Base-by-base conservation (phyloP, 2,797 vertebrate genomes). In the Oreonectes daqikongensis region DNA sequence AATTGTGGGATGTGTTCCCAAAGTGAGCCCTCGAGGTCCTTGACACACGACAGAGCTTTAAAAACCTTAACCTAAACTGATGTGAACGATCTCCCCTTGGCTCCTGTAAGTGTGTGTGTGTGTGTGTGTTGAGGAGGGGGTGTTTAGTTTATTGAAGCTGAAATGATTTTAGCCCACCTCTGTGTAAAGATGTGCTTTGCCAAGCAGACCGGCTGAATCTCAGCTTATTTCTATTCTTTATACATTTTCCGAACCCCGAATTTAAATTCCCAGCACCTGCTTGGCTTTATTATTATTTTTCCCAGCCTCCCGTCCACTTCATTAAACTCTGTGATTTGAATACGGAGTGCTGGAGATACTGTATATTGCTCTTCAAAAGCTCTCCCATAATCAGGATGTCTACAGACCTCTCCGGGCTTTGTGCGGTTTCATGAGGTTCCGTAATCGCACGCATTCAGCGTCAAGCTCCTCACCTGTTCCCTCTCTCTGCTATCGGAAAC, bases 401-500 rank as follows among this genome's bases (percentile, higher is more conserved):
- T 74, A 69, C 83, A 84, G 83, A 69, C 79, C 76, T 82, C 81
- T 77, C 69, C 26, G 42, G 52, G 80, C 83, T 82, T 84, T 84
- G 79, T 84, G 75, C 68, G 17, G 72, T 63, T 74, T 69, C 69
- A 52, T 67, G 69, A 46, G 68, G 69, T 22, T 20, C 69, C 46
- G 73, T 83, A 84, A 84, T 84, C 83, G 44, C 79, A 59, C 61
- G 75, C 80, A 79, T 83, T 82, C 83, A 83, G 81, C 18, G 70
- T n/a, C 42, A 61, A 81, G 81, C 81, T 81, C 81, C 80, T 84
- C 83, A 82, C 81, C 79, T 75, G 79, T 82, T 82, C 76, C 76
- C 81, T 80, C 83, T 72, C 77, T 77, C 77, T 63, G 70, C 81
- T 84, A 84, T 84, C 83, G 68, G 77, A 81, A 80, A 84, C 81